Percentiles rank a stretch among this genome's conserved stretches.
These are phyloP conservation scores for Kradibia gibbosae DNA, from an alignment of 1,140 invertebrate species.

Conservation along the genomic window DNA sequence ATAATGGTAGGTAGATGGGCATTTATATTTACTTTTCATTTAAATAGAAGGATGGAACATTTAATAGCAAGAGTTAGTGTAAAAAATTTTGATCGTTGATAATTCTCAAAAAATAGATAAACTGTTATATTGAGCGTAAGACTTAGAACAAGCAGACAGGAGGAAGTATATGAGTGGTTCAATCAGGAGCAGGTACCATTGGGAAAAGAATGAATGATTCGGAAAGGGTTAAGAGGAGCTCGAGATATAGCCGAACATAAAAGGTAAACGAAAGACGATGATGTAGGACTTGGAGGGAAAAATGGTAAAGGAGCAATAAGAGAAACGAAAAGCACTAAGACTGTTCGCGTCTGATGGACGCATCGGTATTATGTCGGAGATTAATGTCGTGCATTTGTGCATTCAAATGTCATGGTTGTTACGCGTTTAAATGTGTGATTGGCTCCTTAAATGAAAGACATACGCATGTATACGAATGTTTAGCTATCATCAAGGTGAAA, in stretches of 20 bases:
- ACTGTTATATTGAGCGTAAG: too few species aligned
- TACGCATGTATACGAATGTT: background rate
- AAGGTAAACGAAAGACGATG: slow-evolving; percentile 34
- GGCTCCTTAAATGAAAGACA: slow-evolving; percentile 28
- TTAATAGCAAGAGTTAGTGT: too few species aligned
- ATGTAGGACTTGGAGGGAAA: background rate
- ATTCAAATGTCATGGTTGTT: slow-evolving; percentile 55
- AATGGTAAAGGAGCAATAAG: slow-evolving; percentile 43
- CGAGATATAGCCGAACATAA: background rate
- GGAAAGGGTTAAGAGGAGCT: background rate
- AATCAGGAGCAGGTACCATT: background rate
- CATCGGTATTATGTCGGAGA: slow-evolving; percentile 63
- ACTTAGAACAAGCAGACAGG: too few species aligned
- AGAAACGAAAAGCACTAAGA: slow-evolving; percentile 40
- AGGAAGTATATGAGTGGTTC: too few species aligned
- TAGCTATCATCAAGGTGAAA: slow-evolving; percentile 57
- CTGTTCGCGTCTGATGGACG: slow-evolving; percentile 48
- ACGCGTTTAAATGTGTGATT: slow-evolving; percentile 43
- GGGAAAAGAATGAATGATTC: background rate
- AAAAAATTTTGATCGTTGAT: too few species aligned
- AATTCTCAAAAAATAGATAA: too few species aligned
- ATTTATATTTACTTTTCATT: too few species aligned
- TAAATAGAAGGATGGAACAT: too few species aligned
- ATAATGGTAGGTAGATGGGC: background rate
- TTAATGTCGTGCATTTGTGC: slow-evolving; percentile 63